These are phyloP conservation scores for Hemiscyllium ocellatum DNA, from an alignment of 2,113 vertebrate species.

Conservation along the genomic window DNA sequence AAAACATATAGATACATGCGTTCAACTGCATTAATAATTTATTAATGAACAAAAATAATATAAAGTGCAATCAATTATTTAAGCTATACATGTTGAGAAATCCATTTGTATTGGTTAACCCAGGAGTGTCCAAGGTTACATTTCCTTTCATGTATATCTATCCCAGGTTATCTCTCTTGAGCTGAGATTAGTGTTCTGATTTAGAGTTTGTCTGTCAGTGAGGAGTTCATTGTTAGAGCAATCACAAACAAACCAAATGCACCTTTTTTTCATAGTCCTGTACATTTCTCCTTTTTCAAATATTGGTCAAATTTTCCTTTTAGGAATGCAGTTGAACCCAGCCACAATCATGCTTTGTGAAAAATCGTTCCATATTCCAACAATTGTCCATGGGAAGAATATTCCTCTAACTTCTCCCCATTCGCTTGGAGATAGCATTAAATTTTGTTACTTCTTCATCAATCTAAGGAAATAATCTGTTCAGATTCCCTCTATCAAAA, in stretches of 20 bases:
- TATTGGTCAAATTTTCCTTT: background rate
- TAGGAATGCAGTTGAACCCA: background rate
- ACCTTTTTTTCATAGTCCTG: background rate
- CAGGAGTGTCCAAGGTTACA: background rate
- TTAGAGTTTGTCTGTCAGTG: background rate
- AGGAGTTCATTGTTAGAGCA: background rate
- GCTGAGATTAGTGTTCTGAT: background rate
- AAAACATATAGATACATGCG: background rate
- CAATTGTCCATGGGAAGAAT: background rate
- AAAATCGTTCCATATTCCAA: background rate
- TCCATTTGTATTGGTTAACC: background rate
- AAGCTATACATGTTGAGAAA: background rate
- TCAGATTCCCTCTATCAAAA: background rate
- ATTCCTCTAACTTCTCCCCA: background rate
- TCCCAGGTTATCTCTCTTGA: background rate
- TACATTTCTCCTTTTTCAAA: background rate
- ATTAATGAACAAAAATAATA: background rate
- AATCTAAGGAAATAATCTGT: background rate
- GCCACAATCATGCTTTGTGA: background rate
- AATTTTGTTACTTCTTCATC: background rate
- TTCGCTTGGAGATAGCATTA: background rate
- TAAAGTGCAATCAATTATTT: constrained; percentile 1
- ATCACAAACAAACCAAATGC: background rate
- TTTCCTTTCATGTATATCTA: background rate
- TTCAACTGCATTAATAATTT: constrained; percentile 8